Evolutionary conservation across 2,113 vertebrate genomes (phyloP).

Genomic region (Opisthocomus hoazin): DNA sequence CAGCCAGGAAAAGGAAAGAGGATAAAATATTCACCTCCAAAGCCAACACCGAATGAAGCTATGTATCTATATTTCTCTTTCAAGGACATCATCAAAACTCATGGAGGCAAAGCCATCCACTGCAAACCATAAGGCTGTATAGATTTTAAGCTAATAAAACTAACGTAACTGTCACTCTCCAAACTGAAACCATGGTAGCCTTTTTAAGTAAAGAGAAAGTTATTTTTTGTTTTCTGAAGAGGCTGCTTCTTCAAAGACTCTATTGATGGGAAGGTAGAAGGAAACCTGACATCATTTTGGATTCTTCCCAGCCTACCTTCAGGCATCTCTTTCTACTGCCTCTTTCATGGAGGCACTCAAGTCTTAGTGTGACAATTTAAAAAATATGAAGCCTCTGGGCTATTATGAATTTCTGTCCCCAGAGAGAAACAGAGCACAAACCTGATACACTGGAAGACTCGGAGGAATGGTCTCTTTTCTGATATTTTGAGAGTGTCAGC

Average conservation of each 20-base stretch:
- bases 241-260: conserved; percentile 30
- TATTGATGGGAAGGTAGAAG: conserved; percentile 60
- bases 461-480: neutral
- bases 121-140: conserved; percentile 3
- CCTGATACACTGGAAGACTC: neutral
- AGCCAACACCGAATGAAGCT: conserved; percentile 17
- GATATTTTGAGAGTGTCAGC: neutral
- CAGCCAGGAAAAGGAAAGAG: conserved; percentile 9
- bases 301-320: conserved; percentile 58
- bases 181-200: conserved; percentile 5
- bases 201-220: conserved; percentile 49
- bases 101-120: conserved; percentile 6
- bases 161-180: conserved; percentile 10
- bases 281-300: conserved; percentile 58
- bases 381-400: conserved; percentile 51
- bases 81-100: conserved; percentile 59
- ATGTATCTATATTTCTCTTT: conserved; percentile 44
- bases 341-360: conserved; percentile 44
- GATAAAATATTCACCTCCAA: conserved; percentile 58
- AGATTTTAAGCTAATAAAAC: conserved; percentile 45
- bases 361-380: conserved; percentile 44
- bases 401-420: conserved; percentile 43
- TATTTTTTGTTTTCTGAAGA: conserved; percentile 39
- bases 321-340: conserved; percentile 48
- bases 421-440: conserved; percentile 2